Conservation (phyloP, 2,113 vertebrate genomes). For the Podarcis muralis region DNA sequence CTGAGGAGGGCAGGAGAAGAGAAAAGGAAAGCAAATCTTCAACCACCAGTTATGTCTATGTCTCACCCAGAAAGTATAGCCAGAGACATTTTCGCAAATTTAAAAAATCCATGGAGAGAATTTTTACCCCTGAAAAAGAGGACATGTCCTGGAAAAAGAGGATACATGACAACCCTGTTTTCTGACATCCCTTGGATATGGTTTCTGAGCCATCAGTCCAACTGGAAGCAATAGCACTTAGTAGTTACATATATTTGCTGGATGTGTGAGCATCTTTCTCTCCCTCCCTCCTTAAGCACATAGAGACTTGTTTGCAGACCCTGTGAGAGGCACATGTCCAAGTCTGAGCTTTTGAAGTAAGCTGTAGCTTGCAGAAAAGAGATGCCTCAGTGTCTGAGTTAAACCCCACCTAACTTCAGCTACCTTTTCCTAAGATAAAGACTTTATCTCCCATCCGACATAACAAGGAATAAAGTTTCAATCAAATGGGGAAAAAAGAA, state of each 20-base stretch:
- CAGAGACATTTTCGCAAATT: no score
- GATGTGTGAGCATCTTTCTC: background rate
- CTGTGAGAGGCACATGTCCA: background rate
- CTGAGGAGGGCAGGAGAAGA: no score
- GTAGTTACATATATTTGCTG: background rate
- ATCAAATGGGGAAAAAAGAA: background rate
- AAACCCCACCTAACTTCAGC: background rate
- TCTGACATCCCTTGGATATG: background rate
- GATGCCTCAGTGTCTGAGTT: background rate
- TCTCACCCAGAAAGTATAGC: no score
- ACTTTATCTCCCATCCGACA: background rate
- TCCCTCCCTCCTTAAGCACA: background rate
- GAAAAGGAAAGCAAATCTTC: no score
- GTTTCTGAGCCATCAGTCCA: background rate
- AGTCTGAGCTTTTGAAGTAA: background rate
- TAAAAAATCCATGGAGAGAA: no score
- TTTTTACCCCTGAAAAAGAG: no score
- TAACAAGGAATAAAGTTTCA: background rate
- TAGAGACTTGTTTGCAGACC: background rate
- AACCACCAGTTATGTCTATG: no score
- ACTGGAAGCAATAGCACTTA: background rate
- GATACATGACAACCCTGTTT: background rate
- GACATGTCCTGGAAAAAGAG: no score
- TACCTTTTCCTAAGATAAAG: background rate
- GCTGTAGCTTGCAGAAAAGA: background rate